These are phyloP conservation scores for Hippocampus abdominalis DNA, from an alignment of 2,113 vertebrate genomes.

Conservation along the genomic window DNA sequence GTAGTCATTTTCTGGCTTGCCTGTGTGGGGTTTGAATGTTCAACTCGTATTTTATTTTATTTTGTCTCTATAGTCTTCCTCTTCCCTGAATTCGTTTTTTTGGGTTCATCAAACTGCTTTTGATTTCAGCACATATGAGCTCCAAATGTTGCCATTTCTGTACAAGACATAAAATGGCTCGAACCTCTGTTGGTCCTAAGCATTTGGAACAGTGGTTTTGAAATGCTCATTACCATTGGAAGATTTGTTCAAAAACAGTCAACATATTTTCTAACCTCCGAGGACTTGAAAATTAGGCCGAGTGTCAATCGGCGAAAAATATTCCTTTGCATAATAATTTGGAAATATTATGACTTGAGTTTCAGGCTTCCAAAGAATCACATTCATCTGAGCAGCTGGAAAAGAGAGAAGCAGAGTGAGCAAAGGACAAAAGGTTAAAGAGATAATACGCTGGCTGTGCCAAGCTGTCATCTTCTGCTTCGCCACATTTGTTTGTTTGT, in stretches of 20 bases:
- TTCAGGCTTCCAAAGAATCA: constrained; percentile 47
- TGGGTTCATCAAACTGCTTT: too few species aligned
- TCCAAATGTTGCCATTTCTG: too few species aligned
- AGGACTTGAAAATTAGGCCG: neutral
- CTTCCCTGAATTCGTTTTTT: too few species aligned
- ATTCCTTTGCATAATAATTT: neutral
- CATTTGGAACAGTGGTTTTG: too few species aligned
- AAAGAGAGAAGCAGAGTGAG: constrained; percentile 41
- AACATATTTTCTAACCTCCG: neutral
- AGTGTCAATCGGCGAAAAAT: neutral
- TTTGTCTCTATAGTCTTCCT: too few species aligned
- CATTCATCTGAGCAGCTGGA: constrained; percentile 68
- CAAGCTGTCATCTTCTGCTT: constrained; percentile 32
- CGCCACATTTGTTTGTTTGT: constrained; percentile 45
- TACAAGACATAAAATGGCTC: too few species aligned
- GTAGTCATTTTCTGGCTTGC: neutral
- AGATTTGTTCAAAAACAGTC: too few species aligned
- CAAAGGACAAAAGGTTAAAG: constrained; percentile 70
- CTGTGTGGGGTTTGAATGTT: neutral
- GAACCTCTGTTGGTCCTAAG: too few species aligned
- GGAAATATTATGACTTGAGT: constrained; percentile 40
- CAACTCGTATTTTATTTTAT: neutral
- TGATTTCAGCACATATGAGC: too few species aligned
- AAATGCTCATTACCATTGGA: too few species aligned
- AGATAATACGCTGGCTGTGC: constrained; percentile 61